Evolutionary conservation across 2,888 invertebrate species (phyloP), one percentile per base, ranked within the genome.

Genomic region (Caenorhabditis wallacei): DNA sequence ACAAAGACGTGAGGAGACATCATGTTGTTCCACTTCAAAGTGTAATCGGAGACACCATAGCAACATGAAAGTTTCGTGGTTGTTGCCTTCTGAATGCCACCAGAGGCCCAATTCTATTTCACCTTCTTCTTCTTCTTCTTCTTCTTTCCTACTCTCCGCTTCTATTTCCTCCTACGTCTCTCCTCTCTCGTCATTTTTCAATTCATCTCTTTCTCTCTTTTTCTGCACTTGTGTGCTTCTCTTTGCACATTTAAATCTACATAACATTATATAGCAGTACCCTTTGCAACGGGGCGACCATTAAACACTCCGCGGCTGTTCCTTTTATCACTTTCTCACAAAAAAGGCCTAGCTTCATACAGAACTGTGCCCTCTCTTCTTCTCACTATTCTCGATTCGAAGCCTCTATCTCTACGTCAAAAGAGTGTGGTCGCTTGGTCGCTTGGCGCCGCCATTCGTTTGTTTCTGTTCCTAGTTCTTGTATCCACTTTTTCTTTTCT

Each of bases 221-320:
- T 66, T 57, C 48, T 71, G 71, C 59, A 70, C 70, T 70, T 70
- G 46, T 51, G 56, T 63, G 43, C 24, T 64, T 48, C 64, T 46
- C 48, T 46, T 63, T 53, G 54, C 56, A 68, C 71, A 57, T 57
- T 51, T 24, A 68, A 69, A 78, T 78, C 54, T 69, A 63, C 69
- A 78, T 78, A 69, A 69, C 53, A 69, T 69, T 68, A 68, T 43
- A 76, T 75, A 30, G 30, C 30, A 30, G 30, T 30, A 30, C 4
- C 76, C 18, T 43, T 48, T 20, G n/a, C 40, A 43, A 37, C 35
- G 63, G 24, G 46, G 46, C 74, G 16, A 40, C 51, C 54, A 74
- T 64, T 37, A 57, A 57, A 64, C 74, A 40, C 43, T 5, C 30
- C 30, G 18, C 2, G 4, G 46, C 18, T 18, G 57, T 64, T 46